A percentile compares a stretch with the other conserved stretches of the same genome.
Conservation (phyloP, 2,113 vertebrate genomes). For the Anseranas semipalmata region DNA sequence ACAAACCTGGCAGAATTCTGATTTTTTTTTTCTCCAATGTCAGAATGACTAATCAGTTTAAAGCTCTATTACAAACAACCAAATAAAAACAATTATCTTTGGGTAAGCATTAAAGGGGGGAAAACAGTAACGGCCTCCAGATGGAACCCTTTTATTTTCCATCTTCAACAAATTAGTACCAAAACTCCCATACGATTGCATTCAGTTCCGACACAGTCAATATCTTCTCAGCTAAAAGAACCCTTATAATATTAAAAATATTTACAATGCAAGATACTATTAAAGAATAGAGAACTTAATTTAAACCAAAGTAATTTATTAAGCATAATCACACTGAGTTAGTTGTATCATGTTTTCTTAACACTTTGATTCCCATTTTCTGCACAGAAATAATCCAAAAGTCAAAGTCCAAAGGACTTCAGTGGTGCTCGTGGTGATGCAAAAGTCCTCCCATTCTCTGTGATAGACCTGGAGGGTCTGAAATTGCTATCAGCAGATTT, state of each 20-base stretch:
- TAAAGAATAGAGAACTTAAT: neutral
- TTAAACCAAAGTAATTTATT: neutral
- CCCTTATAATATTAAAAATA: neutral
- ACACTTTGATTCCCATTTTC: rapidly evolving
- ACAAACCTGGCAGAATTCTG: neutral
- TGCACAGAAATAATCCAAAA: neutral
- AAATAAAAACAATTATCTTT: neutral
- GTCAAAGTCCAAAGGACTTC: neutral
- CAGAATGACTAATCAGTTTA: neutral
- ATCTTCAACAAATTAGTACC: neutral
- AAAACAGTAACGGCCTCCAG: neutral
- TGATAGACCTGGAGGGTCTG: rapidly evolving
- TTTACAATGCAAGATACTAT: neutral
- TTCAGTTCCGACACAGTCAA: neutral
- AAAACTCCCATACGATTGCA: neutral
- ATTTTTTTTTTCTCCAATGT: neutral
- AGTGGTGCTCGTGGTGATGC: neutral
- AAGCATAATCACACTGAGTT: neutral
- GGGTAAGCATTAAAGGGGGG: neutral
- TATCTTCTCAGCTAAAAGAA: neutral
- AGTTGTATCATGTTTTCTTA: neutral
- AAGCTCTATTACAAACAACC: neutral
- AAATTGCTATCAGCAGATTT: neutral
- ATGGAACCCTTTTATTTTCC: neutral
- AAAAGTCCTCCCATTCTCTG: neutral